phyloP scores from a whole-genome alignment of 2,113 vertebrate genomes.

The Hystrix brachyura region DNA sequence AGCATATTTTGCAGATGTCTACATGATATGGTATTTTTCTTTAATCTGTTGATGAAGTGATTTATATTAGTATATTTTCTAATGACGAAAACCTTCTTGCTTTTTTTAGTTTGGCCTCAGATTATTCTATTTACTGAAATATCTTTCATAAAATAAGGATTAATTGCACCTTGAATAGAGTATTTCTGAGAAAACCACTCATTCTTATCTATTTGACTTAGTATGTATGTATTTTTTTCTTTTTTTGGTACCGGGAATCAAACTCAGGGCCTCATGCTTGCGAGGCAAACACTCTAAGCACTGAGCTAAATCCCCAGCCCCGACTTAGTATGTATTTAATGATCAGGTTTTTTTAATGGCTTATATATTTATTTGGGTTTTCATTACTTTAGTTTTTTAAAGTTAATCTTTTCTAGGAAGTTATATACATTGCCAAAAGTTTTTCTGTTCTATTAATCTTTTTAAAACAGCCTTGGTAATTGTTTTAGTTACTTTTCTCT shows the following conservation, averaged over 20 bases:
- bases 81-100: constrained; percentile 3
- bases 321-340: background rate
- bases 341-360: constrained; percentile 29
- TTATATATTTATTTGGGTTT: background rate
- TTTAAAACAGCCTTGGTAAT: background rate
- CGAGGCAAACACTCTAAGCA: too few species aligned
- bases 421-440: background rate
- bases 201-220: background rate
- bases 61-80: background rate
- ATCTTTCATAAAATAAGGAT: constrained; percentile 33
- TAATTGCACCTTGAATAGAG: background rate
- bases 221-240: too few species aligned
- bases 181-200: background rate
- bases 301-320: too few species aligned
- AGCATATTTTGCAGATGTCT: background rate
- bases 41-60: background rate
- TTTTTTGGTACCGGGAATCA: too few species aligned
- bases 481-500: too few species aligned
- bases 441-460: background rate
- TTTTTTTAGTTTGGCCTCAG: background rate
- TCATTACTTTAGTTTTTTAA: background rate
- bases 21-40: background rate
- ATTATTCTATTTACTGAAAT: constrained; percentile 31
- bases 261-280: too few species aligned
- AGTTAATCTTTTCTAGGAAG: background rate